Evolutionary conservation across 2,113 vertebrate species (phyloP), one percentile per base, ranked within the genome.

Genomic region (Cercopithecus mona): DNA sequence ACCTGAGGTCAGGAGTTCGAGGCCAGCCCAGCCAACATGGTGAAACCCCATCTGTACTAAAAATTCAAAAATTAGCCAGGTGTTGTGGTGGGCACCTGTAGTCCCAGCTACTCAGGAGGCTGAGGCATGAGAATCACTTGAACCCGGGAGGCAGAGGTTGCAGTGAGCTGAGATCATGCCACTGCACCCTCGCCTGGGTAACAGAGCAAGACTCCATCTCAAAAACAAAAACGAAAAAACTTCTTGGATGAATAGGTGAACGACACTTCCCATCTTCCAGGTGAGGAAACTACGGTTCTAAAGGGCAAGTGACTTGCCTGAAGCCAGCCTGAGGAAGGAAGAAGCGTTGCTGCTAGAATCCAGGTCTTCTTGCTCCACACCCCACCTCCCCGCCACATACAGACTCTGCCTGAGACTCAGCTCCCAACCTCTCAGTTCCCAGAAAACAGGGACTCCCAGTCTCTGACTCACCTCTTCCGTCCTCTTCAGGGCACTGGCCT

Each of bases 301-400:
- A 50, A 20, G 20, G 30, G 52, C 40, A 66, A 68, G 57, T 14
- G 57, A 55, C 30, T 25, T 22, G 52, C 70, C 78, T 32, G 27
- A 59, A 52, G 73, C 23, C 55, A 12, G 81, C 10, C 48, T 6
- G 35, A 66, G 16, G 8, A 50, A 73, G 81, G 50, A 72, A 32
- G 50, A 72, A 32, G 43, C 2, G 0, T 8, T 8, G 7, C 43
- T 2, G 1, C 18, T 16, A 27, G 57, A 55, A 48, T 35, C 32
- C 88, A 55, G 68, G 32, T 14, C 52, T 83, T 32, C 57, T n/a
- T 32, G 57, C 23, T 40, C 23, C 35, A 18, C 1, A 6, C 4
- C 23, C 35, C 72, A 20, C 30, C 40, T 32, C 45, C 35, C 57
- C 5, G 7, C 70, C 70, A 57, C 20, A 0, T 16, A 38, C 9